phyloP scores from a whole-genome alignment of 2,113 vertebrate species.

The Ahaetulla prasina region DNA sequence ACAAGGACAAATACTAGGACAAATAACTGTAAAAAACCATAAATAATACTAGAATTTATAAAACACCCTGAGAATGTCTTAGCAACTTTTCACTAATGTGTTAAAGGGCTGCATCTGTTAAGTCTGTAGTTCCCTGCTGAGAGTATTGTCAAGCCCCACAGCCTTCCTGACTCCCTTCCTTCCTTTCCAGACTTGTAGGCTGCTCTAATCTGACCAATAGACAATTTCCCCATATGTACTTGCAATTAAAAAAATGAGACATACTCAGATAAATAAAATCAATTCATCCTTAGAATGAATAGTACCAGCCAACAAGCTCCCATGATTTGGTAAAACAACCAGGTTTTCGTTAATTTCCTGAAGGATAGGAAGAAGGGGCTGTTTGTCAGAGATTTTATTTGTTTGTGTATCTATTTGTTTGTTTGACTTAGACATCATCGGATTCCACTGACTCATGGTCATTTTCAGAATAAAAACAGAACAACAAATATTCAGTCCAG shows the following conservation, averaged over 20 bases:
- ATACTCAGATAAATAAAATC: background rate
- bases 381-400: background rate
- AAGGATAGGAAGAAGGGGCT: background rate
- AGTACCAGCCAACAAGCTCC: background rate
- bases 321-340: background rate
- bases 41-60: background rate
- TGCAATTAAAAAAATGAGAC: background rate
- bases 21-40: background rate
- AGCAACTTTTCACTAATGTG: background rate
- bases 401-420: background rate
- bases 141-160: background rate
- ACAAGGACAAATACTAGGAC: background rate
- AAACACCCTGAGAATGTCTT: background rate
- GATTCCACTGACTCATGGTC: background rate
- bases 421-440: background rate
- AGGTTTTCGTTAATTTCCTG: background rate
- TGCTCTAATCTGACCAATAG: background rate
- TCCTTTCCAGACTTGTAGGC: background rate
- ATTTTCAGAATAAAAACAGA: background rate
- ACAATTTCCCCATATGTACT: background rate
- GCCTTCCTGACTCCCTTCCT: background rate
- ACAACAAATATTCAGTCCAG: background rate
- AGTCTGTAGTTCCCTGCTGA: background rate
- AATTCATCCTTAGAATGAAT: background rate
- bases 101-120: background rate